These are phyloP conservation scores for Sebastes schlegelii DNA, from an alignment of 2,113 vertebrate genomes.

Conservation along the genomic window DNA sequence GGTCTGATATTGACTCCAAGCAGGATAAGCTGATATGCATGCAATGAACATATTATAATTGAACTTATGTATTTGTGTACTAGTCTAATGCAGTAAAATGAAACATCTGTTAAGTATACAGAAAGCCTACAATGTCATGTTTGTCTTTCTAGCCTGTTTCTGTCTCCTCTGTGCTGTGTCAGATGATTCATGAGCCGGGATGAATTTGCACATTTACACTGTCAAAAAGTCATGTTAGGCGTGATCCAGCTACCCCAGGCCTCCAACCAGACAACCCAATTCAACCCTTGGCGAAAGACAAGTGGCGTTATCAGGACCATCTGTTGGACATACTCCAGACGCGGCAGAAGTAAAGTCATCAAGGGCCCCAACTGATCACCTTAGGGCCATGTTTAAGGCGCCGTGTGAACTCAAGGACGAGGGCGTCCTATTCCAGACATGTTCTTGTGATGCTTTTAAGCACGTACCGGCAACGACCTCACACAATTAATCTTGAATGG, in stretches of 20 bases:
- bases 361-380: slow-evolving; percentile 64
- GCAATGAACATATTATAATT: background rate
- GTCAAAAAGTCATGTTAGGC: slow-evolving; percentile 51
- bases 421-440: slow-evolving; percentile 23
- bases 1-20: background rate
- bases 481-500: slow-evolving; percentile 24
- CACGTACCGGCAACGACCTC: slow-evolving; percentile 39
- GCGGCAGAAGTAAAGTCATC: slow-evolving; percentile 60
- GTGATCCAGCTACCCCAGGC: slow-evolving; percentile 43
- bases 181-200: slow-evolving; percentile 40
- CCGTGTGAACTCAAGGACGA: slow-evolving; percentile 51
- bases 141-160: background rate
- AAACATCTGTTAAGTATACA: background rate
- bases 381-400: slow-evolving; percentile 50
- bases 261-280: slow-evolving; percentile 35
- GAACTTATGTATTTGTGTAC: too few relatives aligned
- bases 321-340: slow-evolving; percentile 68
- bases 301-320: slow-evolving; percentile 64
- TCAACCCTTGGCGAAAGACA: slow-evolving; percentile 50
- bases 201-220: slow-evolving; percentile 42
- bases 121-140: background rate
- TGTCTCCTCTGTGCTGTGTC: background rate
- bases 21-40: background rate
- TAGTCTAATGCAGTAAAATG: background rate
- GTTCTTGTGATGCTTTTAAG: slow-evolving; percentile 53